Evolutionary conservation across 2,797 vertebrate genomes (phyloP).

Genomic region (Gymnocypris eckloni): DNA sequence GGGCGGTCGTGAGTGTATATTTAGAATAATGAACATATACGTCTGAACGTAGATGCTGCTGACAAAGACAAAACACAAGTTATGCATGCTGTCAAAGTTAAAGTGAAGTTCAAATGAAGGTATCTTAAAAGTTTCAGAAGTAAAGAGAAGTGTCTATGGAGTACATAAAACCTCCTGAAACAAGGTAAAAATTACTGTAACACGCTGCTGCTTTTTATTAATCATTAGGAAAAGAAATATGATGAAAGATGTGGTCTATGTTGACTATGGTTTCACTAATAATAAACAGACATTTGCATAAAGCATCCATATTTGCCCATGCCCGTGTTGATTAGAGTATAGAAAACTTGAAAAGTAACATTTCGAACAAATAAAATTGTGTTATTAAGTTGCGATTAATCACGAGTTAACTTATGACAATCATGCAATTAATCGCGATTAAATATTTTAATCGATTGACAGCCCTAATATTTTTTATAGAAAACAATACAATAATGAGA

Average conservation of each 20-base stretch:
- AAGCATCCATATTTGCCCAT: no score
- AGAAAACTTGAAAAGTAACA: no score
- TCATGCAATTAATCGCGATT: no score
- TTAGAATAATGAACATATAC: conserved; percentile 1
- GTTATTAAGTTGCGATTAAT: no score
- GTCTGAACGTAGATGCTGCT: background rate
- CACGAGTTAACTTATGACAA: no score
- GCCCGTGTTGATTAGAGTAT: no score
- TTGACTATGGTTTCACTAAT: no score
- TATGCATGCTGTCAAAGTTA: background rate
- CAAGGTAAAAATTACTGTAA: background rate
- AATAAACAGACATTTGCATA: no score
- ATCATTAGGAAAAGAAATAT: background rate
- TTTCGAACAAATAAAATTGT: no score
- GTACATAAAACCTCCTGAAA: background rate
- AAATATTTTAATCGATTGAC: no score
- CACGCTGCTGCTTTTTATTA: background rate
- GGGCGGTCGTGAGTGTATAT: conserved; percentile 21
- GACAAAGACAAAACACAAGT: background rate
- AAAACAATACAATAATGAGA: background rate
- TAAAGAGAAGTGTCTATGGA: background rate
- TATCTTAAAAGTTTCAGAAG: background rate
- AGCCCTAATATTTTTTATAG: background rate
- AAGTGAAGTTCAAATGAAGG: background rate
- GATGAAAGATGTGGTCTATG: background rate